Evolutionary conservation across 2,797 vertebrate genomes (phyloP), one percentile per base, ranked within the genome.

Genomic region (Morus bassanus): DNA sequence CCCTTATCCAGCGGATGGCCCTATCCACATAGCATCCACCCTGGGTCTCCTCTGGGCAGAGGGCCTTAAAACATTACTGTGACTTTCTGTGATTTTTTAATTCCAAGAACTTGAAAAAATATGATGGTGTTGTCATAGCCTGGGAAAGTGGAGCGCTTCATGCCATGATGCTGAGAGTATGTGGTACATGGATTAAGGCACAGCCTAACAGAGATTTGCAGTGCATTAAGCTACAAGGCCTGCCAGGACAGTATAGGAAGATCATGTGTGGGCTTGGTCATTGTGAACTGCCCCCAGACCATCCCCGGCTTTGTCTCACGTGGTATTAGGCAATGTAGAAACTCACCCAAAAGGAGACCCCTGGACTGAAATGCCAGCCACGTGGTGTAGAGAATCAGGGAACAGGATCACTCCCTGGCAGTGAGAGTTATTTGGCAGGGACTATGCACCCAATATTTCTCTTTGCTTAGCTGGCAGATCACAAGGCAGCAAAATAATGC

Each of bases 301-400:
- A 50, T 33, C 10, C 51, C 19, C 6, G 2, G 8, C 10, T 89
- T 65, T 78, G 13, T 64, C 57, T 79, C 15, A n/a, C 0, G 2
- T 28, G 22, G 7, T 45, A 68, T 67, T 75, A 31, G 4, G 11
- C 16, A 78, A 43, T 9, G 9, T 5, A 80, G 37, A 61, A 89
- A 50, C 54, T 65, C 59, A 48, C 5, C 10, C 28, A n/a, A 45
- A 76, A 83, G 46, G 14, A 65, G 41, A 59, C 6, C 10, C 28
- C 27, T 68, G 53, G 15, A 33, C 4, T 61, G 64, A 84, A 84
- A 78, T 8, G 27, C 4, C 37, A 54, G 37, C 50, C 21, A 35
- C 2, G 9, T 0, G 0, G 11, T 23, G 2, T 37, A 70, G 11
- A 57, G 13, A 83, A 9, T 6, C 3, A 1, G 17, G 25, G 24